phyloP scores from a whole-genome alignment of 1,140 invertebrate species.

The Matsumurasca onukii region DNA sequence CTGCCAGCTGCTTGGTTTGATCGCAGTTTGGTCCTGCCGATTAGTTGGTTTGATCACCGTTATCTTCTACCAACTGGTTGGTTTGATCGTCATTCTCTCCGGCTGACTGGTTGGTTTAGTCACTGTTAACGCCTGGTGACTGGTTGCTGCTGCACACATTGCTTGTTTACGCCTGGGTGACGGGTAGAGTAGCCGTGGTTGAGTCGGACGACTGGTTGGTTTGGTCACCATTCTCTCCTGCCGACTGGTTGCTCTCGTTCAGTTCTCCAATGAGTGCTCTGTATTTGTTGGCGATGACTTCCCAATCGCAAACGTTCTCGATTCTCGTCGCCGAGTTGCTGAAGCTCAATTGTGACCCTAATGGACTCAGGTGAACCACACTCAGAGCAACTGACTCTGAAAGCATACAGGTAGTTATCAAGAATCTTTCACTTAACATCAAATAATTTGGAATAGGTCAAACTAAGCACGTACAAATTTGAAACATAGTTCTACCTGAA shows the following conservation, averaged over 20 bases:
- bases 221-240: constrained; percentile 1
- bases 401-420: too few species aligned
- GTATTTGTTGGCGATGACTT: constrained; percentile 84
- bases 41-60: too few species aligned
- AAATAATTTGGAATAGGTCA: too few species aligned
- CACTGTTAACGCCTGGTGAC: neutral
- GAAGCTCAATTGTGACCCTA: constrained; percentile 82
- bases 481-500: too few species aligned
- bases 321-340: constrained; percentile 68
- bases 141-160: too few species aligned
- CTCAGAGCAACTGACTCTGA: constrained; percentile 73
- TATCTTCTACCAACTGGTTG: too few species aligned
- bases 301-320: constrained; percentile 91
- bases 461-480: too few species aligned
- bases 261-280: constrained; percentile 72
- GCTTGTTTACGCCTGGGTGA: too few species aligned
- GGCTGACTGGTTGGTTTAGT: neutral
- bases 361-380: constrained; percentile 72
- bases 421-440: too few species aligned
- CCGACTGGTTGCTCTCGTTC: constrained; percentile 48
- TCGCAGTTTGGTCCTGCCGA: too few species aligned
- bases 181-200: neutral
- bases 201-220: neutral
- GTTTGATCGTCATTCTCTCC: too few species aligned
- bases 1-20: too few species aligned